Conservation (phyloP, 35 echinoderm and acorn worm species). For the Acanthaster planci region DNA sequence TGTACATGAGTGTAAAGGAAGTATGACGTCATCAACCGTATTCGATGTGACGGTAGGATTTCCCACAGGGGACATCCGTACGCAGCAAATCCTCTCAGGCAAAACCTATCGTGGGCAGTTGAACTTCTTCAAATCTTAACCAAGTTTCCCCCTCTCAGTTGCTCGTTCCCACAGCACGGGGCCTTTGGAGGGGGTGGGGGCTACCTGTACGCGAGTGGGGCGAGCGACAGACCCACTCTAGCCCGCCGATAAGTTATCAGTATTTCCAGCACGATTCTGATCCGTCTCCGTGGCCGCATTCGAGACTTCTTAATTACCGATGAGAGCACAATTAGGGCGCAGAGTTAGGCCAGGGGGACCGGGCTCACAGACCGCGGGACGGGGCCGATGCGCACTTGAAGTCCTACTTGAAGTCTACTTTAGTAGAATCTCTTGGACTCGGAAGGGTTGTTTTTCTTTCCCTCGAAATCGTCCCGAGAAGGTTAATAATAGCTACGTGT, state of each 20-base stretch:
- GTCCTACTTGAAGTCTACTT: background rate
- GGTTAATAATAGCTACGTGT: background rate
- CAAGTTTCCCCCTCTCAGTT: too few relatives aligned
- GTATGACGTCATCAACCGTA: too few relatives aligned
- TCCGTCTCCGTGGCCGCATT: background rate
- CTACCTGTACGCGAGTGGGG: background rate
- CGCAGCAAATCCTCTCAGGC: too few relatives aligned
- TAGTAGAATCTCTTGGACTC: background rate
- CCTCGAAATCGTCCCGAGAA: too few relatives aligned
- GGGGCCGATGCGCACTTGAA: conserved; percentile 19
- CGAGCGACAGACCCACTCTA: background rate
- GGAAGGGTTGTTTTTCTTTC: conserved; percentile 1
- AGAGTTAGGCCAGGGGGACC: background rate
- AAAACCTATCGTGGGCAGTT: too few relatives aligned
- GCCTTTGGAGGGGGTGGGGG: too few relatives aligned
- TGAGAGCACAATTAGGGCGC: background rate
- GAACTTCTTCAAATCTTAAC: too few relatives aligned
- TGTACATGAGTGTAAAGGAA: too few relatives aligned
- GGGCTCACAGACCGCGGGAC: background rate
- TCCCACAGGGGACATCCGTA: too few relatives aligned
- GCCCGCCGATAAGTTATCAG: conserved; percentile 2
- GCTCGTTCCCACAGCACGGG: too few relatives aligned
- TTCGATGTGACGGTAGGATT: too few relatives aligned
- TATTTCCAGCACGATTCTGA: conserved; percentile 19
- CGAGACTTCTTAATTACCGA: conserved; percentile 25